phyloP scores from a whole-genome alignment of 2,797 vertebrate species.

The Limnodromus scolopaceus region DNA sequence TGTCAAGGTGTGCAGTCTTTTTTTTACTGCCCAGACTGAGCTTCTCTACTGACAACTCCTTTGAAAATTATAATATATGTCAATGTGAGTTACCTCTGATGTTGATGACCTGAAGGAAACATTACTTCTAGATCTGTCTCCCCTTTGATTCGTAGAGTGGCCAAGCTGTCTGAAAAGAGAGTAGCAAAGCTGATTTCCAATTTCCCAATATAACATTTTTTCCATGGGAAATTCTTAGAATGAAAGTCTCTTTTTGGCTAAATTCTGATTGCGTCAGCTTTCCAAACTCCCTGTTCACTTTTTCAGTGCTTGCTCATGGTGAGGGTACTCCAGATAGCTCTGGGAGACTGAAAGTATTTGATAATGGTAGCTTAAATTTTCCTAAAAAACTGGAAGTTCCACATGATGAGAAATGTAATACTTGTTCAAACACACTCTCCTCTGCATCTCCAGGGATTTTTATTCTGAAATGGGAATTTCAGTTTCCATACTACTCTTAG shows the following conservation, averaged over 20 bases:
- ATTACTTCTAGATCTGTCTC: rapidly evolving
- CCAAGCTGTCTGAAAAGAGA: not conserved
- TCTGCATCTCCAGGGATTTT: not conserved
- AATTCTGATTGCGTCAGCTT: not conserved
- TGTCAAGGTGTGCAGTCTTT: not conserved
- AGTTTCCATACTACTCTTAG: not conserved
- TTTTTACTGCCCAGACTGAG: not conserved
- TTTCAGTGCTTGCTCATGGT: not conserved
- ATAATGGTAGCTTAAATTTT: not conserved
- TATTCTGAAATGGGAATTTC: not conserved
- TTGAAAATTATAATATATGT: not conserved
- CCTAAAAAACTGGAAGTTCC: not conserved
- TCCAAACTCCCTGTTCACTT: not conserved
- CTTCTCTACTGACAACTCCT: not conserved
- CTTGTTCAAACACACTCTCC: not conserved
- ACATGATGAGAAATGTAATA: rapidly evolving
- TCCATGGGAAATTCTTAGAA: not conserved
- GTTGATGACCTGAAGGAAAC: not conserved
- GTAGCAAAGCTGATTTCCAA: not conserved
- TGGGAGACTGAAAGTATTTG: not conserved
- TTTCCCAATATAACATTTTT: not conserved
- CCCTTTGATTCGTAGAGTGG: not conserved
- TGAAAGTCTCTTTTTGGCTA: not conserved
- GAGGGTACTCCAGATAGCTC: not conserved
- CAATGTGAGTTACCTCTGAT: no score